Conservation (phyloP, 2,888 invertebrate species). For the Acanthosepion esculentum region DNA sequence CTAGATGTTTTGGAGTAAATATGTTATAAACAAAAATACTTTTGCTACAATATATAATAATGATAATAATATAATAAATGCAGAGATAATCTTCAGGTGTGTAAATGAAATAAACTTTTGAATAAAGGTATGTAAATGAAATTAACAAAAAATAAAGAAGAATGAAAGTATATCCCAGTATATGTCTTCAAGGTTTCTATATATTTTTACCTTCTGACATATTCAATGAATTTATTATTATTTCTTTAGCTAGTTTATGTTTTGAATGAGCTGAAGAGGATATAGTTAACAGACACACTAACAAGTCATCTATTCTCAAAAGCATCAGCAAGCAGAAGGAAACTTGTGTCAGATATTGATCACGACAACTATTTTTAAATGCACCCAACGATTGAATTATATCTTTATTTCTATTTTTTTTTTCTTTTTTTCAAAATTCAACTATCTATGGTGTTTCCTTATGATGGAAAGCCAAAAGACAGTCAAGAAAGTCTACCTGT, state of each 20-base stretch:
- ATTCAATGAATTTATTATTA: too few relatives aligned
- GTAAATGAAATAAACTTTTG: too few relatives aligned
- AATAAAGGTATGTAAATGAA: too few relatives aligned
- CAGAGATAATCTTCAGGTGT: too few relatives aligned
- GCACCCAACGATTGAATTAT: not conserved
- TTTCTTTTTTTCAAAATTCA: not conserved
- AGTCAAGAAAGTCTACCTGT: not conserved
- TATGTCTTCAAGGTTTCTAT: too few relatives aligned
- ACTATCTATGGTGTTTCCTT: not conserved
- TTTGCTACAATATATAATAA: too few relatives aligned
- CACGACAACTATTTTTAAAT: not conserved
- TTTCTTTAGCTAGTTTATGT: not conserved
- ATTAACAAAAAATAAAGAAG: too few relatives aligned
- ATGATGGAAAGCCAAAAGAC: not conserved
- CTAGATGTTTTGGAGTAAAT: too few relatives aligned
- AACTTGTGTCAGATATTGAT: not conserved
- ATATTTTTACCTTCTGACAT: too few relatives aligned
- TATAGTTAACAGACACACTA: not conserved
- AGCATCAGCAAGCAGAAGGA: not conserved
- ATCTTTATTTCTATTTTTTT: not conserved
- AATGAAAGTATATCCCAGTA: too few relatives aligned
- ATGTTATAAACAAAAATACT: too few relatives aligned
- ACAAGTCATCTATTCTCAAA: not conserved
- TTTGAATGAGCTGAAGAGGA: not conserved
- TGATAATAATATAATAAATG: too few relatives aligned